Conservation (phyloP, 2,797 vertebrate genomes). For the Dicrostonyx torquatus region DNA sequence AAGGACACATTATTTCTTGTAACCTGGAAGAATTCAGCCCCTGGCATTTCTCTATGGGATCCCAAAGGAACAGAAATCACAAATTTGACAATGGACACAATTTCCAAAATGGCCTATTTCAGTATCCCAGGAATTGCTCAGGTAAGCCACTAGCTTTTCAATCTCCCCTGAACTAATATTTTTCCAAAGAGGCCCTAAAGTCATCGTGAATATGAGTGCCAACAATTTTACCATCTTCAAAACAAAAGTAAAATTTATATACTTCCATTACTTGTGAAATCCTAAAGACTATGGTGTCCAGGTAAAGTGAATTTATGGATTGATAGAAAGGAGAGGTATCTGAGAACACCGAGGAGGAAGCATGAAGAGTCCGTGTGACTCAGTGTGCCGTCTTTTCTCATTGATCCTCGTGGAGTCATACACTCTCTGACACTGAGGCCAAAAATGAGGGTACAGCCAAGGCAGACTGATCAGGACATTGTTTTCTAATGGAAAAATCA, state of each 20-base stretch:
- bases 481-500: background rate
- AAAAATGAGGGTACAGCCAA: background rate
- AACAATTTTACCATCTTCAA: background rate
- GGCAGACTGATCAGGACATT: background rate
- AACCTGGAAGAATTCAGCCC: constrained; percentile 58
- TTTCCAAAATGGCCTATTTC: constrained; percentile 75
- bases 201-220: background rate
- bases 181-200: background rate
- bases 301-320: background rate
- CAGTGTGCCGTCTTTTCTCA: background rate
- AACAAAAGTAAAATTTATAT: constrained; percentile 35
- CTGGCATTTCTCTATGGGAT: constrained; percentile 74
- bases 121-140: constrained; percentile 83
- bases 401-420: background rate
- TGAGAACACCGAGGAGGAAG: background rate
- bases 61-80: constrained; percentile 77
- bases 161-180: background rate
- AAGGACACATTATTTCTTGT: constrained; percentile 86
- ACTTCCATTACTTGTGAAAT: background rate
- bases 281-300: background rate
- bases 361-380: background rate
- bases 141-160: constrained; percentile 77
- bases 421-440: background rate
- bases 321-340: background rate
- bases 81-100: background rate